Evolutionary conservation across 2,797 vertebrate genomes (phyloP).

Genomic region (Kryptolebias ocellatus): DNA sequence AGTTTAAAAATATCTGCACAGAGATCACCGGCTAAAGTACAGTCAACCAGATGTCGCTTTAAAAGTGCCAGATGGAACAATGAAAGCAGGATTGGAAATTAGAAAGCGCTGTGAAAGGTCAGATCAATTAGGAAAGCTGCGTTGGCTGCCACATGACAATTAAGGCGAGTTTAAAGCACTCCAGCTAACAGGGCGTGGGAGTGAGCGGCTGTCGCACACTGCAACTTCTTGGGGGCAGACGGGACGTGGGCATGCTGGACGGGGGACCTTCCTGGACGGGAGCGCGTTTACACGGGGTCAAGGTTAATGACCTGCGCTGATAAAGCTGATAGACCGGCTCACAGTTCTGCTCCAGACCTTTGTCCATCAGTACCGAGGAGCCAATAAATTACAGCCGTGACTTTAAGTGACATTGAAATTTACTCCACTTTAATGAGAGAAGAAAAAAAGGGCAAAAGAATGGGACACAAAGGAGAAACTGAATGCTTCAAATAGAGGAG

Average conservation of each 20-base stretch:
- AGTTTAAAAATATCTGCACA: slow-evolving; percentile 99
- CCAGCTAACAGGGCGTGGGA: slow-evolving; percentile 78
- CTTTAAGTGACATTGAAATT: slow-evolving; percentile 86
- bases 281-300: slow-evolving; percentile 82
- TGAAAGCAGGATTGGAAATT: slow-evolving; percentile 99
- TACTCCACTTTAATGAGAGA: slow-evolving; percentile 70
- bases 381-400: slow-evolving; percentile 84
- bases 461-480: background rate
- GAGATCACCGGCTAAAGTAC: slow-evolving; percentile 99
- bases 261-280: slow-evolving; percentile 70
- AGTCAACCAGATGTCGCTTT: slow-evolving; percentile 99
- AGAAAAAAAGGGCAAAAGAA: slow-evolving; percentile 36
- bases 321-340: slow-evolving; percentile 83
- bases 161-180: slow-evolving; percentile 94
- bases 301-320: slow-evolving; percentile 84
- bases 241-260: slow-evolving; percentile 56
- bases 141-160: slow-evolving; percentile 97
- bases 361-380: slow-evolving; percentile 82
- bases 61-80: slow-evolving; percentile 99
- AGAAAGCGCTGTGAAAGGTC: slow-evolving; percentile 99
- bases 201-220: slow-evolving; percentile 69
- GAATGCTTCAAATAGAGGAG: background rate
- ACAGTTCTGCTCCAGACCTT: slow-evolving; percentile 77
- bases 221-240: slow-evolving; percentile 80
- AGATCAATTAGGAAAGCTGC: slow-evolving; percentile 99